Percentiles rank a stretch among this genome's conserved stretches.
Evolutionary conservation across 2,113 vertebrate species (phyloP).

Genomic region (Tachuris rubrigastra): DNA sequence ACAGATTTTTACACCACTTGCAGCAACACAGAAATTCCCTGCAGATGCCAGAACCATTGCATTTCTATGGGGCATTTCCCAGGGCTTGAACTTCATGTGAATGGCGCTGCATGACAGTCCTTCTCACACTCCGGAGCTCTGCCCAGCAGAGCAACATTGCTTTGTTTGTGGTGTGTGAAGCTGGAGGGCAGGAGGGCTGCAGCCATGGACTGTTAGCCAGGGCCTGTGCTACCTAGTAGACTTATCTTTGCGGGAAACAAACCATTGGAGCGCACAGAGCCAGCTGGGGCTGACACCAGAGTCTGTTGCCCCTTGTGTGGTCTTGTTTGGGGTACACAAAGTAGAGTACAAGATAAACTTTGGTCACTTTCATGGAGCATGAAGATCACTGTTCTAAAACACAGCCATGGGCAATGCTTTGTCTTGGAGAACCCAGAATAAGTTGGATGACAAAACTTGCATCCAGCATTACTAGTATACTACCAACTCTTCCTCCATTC

Average conservation of each 20-base stretch:
- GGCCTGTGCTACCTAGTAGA: neutral
- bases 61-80: neutral
- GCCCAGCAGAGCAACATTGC: accelerated
- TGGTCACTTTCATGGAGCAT: neutral
- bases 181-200: neutral
- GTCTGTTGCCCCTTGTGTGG: neutral
- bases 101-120: neutral
- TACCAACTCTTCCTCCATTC: accelerated
- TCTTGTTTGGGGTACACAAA: neutral
- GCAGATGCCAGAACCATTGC: accelerated
- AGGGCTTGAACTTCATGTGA: accelerated
- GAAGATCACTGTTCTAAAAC: neutral
- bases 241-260: neutral
- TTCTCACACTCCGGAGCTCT: neutral
- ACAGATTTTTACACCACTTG: neutral
- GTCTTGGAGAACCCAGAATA: neutral
- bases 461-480: neutral
- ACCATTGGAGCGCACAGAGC: accelerated
- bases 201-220: neutral
- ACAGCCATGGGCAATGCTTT: neutral
- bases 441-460: neutral
- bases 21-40: neutral
- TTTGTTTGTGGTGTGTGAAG: neutral
- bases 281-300: neutral
- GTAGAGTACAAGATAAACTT: neutral